Evolutionary conservation across 2,888 invertebrate genomes (phyloP).

Genomic region (Lymantria dispar): DNA sequence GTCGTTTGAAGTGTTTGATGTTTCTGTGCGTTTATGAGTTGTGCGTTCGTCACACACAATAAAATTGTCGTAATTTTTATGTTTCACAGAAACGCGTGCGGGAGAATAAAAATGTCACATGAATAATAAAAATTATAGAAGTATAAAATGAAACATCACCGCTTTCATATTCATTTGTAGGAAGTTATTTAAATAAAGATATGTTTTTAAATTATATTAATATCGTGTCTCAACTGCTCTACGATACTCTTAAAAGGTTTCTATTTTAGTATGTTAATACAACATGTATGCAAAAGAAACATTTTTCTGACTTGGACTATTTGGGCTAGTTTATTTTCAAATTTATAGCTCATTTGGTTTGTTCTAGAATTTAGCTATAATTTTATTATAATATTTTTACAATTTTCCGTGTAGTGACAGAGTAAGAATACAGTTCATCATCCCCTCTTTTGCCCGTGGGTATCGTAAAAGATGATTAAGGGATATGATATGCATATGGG

Average conservation of each 20-base stretch:
- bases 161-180: constrained; percentile 2
- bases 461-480: too few relatives aligned
- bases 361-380: too few relatives aligned
- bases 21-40: constrained; percentile 44
- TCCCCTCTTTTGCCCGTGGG: too few relatives aligned
- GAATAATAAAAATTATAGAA: constrained; percentile 17
- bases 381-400: too few relatives aligned
- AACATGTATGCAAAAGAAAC: too few relatives aligned
- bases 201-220: neutral
- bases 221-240: neutral
- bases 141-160: constrained; percentile 10
- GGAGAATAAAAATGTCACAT: constrained; percentile 25
- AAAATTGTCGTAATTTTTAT: constrained; percentile 57
- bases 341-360: too few relatives aligned
- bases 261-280: neutral
- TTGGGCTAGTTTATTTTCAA: too few relatives aligned
- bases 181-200: neutral
- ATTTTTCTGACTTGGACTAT: too few relatives aligned
- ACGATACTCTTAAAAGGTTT: neutral
- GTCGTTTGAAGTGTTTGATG: constrained; percentile 27
- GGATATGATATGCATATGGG: too few relatives aligned
- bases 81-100: constrained; percentile 42
- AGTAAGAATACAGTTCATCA: too few relatives aligned
- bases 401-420: too few relatives aligned
- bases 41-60: constrained; percentile 44